These are phyloP conservation scores for Rhegmatorhina hoffmannsi DNA, from an alignment of 2,113 vertebrate genomes.

Conservation along the genomic window DNA sequence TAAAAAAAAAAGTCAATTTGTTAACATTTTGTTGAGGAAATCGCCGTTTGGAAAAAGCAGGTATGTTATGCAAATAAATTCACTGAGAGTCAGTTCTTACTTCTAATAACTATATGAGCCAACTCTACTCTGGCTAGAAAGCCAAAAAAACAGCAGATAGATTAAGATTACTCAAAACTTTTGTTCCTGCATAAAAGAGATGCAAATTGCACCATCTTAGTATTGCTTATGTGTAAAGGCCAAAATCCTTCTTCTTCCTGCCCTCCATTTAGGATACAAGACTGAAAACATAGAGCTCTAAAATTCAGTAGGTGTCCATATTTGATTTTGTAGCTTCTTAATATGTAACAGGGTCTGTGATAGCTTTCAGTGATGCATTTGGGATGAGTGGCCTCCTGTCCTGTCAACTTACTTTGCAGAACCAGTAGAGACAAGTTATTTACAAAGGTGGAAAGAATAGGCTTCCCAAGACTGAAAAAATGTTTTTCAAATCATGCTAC, in stretches of 20 bases:
- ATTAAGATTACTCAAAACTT: conserved; percentile 50
- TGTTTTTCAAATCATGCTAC: neutral
- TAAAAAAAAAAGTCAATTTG: neutral
- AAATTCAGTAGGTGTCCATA: neutral
- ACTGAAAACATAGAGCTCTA: neutral
- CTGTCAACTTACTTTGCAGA: neutral
- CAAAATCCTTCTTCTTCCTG: neutral
- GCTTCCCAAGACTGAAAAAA: neutral
- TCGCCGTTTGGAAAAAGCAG: conserved; percentile 29
- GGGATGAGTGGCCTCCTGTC: neutral
- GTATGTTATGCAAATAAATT: conserved; percentile 61
- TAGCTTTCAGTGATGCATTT: neutral
- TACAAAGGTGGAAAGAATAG: neutral
- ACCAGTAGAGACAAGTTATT: neutral
- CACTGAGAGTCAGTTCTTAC: conserved; percentile 43
- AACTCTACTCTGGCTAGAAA: conserved; percentile 34
- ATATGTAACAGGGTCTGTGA: neutral
- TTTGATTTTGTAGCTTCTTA: neutral
- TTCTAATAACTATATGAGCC: conserved; percentile 43
- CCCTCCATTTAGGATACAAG: neutral
- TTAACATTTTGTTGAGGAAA: conserved; percentile 23
- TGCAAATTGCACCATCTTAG: conserved; percentile 26
- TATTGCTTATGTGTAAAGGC: neutral
- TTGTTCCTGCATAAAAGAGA: conserved; percentile 37
- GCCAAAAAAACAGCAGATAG: conserved; percentile 59